Conservation (phyloP, 2,113 vertebrate species). For the Caranx ignobilis region DNA sequence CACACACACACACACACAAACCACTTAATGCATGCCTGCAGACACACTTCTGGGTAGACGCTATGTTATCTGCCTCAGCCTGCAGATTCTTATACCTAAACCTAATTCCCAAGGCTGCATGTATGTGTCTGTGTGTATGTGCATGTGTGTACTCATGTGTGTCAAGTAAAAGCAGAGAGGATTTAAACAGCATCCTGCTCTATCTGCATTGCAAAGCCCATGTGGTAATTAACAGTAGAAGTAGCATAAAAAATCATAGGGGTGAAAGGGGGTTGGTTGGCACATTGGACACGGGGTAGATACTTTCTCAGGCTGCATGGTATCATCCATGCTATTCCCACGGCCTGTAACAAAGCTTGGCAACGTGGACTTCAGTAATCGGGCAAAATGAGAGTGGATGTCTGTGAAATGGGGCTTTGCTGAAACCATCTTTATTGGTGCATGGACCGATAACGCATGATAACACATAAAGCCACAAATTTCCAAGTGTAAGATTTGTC, state of each 20-base stretch:
- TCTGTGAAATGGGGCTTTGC: background rate
- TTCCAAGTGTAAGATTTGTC: background rate
- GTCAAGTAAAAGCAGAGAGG: slow-evolving; percentile 61
- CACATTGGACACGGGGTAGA: slow-evolving; percentile 34
- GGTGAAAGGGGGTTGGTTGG: slow-evolving; percentile 36
- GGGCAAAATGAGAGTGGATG: background rate
- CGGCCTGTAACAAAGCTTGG: background rate
- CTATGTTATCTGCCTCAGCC: slow-evolving; percentile 72
- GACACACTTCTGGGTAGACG: slow-evolving; percentile 73
- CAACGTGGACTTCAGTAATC: background rate
- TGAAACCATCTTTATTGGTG: background rate
- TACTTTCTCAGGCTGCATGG: slow-evolving; percentile 26
- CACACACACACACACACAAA: slow-evolving; percentile 20
- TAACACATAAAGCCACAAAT: background rate
- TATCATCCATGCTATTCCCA: background rate
- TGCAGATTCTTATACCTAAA: slow-evolving; percentile 69
- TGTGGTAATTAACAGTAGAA: slow-evolving; percentile 60
- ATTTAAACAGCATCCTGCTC: slow-evolving; percentile 64
- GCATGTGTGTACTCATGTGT: slow-evolving; percentile 11
- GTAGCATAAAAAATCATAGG: slow-evolving; percentile 2
- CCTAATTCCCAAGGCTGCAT: slow-evolving; percentile 67
- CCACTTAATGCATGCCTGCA: slow-evolving; percentile 71
- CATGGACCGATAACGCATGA: background rate
- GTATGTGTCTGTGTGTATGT: slow-evolving; percentile 12
- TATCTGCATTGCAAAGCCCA: slow-evolving; percentile 74